These are phyloP conservation scores for Eubasilissa splendida DNA, from an alignment of 2,888 invertebrate species.

Conservation along the genomic window DNA sequence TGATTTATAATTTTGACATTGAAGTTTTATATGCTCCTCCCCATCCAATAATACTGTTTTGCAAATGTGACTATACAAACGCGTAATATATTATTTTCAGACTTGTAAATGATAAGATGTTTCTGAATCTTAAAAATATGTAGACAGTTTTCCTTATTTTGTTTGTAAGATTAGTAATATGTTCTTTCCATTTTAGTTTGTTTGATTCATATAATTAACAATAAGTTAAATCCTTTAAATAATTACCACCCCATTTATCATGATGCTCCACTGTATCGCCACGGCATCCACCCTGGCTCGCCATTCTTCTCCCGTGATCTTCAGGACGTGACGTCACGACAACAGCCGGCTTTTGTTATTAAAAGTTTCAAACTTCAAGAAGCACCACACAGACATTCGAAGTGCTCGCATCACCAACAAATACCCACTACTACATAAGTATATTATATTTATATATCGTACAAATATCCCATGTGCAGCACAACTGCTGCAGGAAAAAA, in stretches of 20 bases:
- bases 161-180: too few species aligned
- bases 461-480: too few species aligned
- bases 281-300: neutral
- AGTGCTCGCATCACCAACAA: constrained; percentile 16
- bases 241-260: neutral
- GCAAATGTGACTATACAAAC: too few species aligned
- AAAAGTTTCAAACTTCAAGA: constrained; percentile 49
- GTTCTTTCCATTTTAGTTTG: neutral
- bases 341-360: constrained; percentile 55
- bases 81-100: neutral
- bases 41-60: too few species aligned
- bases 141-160: too few species aligned
- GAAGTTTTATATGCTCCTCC: too few species aligned
- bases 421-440: neutral
- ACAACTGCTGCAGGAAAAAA: too few species aligned
- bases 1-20: neutral
- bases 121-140: too few species aligned
- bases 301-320: constrained; percentile 13
- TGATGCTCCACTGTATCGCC: neutral
- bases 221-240: neutral
- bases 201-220: neutral
- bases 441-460: too few species aligned
- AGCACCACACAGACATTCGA: constrained; percentile 37
- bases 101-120: neutral
- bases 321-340: constrained; percentile 50